Evolutionary conservation across 2,113 vertebrate species (phyloP).

Genomic region (Sapajus apella): DNA sequence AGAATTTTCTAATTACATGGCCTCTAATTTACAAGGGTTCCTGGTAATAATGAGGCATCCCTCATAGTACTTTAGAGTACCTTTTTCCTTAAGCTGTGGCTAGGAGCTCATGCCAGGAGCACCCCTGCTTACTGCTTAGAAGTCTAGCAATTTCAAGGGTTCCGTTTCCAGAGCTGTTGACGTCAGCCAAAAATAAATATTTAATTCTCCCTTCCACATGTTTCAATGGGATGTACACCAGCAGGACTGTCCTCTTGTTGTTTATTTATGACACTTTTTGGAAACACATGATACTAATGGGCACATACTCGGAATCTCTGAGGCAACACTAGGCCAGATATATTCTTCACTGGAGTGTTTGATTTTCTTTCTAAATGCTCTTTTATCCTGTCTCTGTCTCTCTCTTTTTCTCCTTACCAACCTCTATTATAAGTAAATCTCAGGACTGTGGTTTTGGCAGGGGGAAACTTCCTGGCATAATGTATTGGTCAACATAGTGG

Average conservation of each 20-base stretch:
- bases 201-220: neutral
- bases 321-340: neutral
- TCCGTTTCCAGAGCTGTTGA: neutral
- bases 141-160: neutral
- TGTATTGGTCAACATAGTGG: neutral
- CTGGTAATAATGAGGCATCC: neutral
- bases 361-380: neutral
- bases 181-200: neutral
- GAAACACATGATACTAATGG: neutral
- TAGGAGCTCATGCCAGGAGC: neutral
- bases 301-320: neutral
- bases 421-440: neutral
- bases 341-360: neutral
- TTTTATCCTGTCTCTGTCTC: neutral
- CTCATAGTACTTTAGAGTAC: neutral
- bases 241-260: neutral
- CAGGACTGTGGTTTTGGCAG: neutral
- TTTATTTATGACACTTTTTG: constrained; percentile 22
- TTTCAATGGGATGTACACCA: neutral
- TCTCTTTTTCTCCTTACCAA: neutral
- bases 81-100: neutral
- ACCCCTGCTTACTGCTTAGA: neutral
- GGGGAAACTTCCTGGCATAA: neutral
- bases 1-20: neutral
- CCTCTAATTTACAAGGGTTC: neutral